Percentiles rank a stretch among this genome's conserved stretches.
These are phyloP conservation scores for Stegana nigrithorax DNA, from an alignment of 2,888 invertebrate genomes.

Conservation along the genomic window DNA sequence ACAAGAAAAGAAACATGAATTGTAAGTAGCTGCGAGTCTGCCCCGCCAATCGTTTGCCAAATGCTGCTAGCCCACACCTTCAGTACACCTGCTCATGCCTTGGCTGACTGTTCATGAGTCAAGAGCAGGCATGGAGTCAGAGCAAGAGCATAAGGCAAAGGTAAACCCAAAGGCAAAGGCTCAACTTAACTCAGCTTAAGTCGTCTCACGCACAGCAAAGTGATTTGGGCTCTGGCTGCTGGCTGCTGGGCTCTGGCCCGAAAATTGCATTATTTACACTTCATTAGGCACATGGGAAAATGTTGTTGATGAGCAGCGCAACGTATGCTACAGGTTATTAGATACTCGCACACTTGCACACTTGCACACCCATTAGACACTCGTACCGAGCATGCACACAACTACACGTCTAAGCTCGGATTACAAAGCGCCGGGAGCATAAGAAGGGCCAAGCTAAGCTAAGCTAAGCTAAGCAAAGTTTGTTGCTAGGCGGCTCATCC, in stretches of 20 bases:
- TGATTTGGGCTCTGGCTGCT: conserved; percentile 40
- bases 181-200: background rate
- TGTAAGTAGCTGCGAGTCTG: conserved; percentile 1
- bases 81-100: conserved; percentile 48
- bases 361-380: background rate
- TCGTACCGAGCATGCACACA: background rate
- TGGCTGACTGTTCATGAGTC: conserved; percentile 1
- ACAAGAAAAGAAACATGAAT: background rate
- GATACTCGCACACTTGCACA: background rate
- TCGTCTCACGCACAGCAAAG: conserved; percentile 34
- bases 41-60: too few species aligned
- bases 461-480: too few species aligned
- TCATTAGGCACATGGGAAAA: conserved; percentile 54
- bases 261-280: conserved; percentile 58
- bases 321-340: background rate
- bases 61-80: background rate
- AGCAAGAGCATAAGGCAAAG: background rate
- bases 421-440: too few species aligned
- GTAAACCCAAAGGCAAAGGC: background rate
- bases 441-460: too few species aligned
- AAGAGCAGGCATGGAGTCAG: background rate
- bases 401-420: background rate
- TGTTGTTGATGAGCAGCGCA: background rate
- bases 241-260: conserved; percentile 22
- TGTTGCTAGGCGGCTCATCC: too few species aligned